Evolutionary conservation across 2,888 invertebrate species (phyloP), one percentile per base, ranked within the genome.

Genomic region (Phymatocera aterrima): DNA sequence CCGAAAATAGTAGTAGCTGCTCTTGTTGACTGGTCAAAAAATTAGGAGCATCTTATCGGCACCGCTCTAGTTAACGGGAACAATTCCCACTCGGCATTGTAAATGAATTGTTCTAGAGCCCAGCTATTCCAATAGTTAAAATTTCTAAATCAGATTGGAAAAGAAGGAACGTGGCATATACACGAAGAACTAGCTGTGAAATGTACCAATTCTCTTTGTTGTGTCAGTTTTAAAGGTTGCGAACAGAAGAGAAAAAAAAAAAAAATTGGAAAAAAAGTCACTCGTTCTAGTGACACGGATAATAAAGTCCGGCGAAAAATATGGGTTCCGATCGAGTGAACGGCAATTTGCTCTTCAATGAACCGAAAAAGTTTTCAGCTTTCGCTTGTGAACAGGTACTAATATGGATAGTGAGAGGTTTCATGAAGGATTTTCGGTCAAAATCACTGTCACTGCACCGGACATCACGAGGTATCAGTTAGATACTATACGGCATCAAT

Each of bases 221-320:
- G 75, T 40, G n/a, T 18, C 28, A 57, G 40, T 40, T 54, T 18
- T 24, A 72, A 57, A 75, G 37, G 57, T 57, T 54, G 57, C 6
- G 37, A n/a, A 34, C 31, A 54, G 34, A 68, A 64, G 31, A 51
- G 18, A 60, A 60, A 60, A 31, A 60, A 15, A 61, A 61, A 12
- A 40, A 1, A 48, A 48, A 1, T 15, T 18, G 21, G 18, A 18
- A 5, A 48, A 21, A 6, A 51, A 2, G 21, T 15, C 15, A 75
- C 40, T 75, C 31, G 75, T 60, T 75, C 75, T 43, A 75, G 75
- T 75, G 75, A 75, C 75, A 75, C 75, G 75, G 57, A 75, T 72
- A 51, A 46, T 68, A 46, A 34, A 72, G 72, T 51, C 15, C 57
- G 40, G 57, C 60, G 75, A 60, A 75, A 75, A 75, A 75, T n/a